Evolutionary conservation across 2,113 vertebrate genomes (phyloP), one percentile per base, ranked within the genome.

Genomic region (Marcusenius ussheri): DNA sequence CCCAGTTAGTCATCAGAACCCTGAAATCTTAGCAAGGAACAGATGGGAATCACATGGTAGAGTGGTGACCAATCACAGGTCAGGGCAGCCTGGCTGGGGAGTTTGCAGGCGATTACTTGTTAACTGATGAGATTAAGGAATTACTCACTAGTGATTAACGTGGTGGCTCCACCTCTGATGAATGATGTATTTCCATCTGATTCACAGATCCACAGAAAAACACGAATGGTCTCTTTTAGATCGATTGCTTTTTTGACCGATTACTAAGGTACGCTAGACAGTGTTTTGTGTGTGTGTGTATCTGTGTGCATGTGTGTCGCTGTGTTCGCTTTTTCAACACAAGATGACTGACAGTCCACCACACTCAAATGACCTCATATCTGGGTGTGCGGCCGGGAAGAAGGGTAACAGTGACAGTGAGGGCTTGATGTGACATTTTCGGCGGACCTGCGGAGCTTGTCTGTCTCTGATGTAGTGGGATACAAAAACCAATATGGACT

Each of bases 341-440:
- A 0, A 88, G 24, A 70, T 77, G 70, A n/a, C 46, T 24, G 42
- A 42, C 83, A 15, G 62, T 66, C 42, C 46, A 6, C 21, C 58
- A 85, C 21, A 47, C 62, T 15, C 66, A 11, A 1, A 45, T 88
- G 13, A 39, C 58, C 58, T 66, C 15, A 87, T 27, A 87, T 50
- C 15, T 31, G 86, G 49, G n/a, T 77, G 15, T 39, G 70, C 2
- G 35, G 13, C 4, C 2, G 5, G n/a, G 50, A 49, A 24, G n/a
- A 85, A 24, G 83, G 42, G 47, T 11, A 47, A 21, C 21, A 15
- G 83, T 85, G 49, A 86, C 46, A 49, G 45, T 24, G 83, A 11
- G 86, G 86, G 31, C 39, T 6, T 31, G 86, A 87, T 70, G 24
- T 49, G 45, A 74, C 62, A 89, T 89, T 89, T 88, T 88, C 53